phyloP scores from a whole-genome alignment of 2,888 invertebrate genomes.

The Leptodirus hochenwartii region DNA sequence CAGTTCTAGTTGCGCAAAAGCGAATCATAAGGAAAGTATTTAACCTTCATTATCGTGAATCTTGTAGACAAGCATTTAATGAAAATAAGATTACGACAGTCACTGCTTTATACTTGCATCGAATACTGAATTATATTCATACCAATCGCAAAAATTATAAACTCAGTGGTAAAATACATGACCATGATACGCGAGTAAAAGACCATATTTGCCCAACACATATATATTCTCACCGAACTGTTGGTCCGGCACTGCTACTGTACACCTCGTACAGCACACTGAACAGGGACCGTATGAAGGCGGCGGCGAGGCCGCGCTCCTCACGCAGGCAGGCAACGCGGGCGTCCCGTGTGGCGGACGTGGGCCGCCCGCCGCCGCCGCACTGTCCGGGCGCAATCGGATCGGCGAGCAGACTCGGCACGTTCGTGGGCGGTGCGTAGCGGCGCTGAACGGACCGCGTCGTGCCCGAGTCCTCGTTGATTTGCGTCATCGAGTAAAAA shows the following conservation, averaged over 20 bases:
- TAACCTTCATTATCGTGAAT: no score
- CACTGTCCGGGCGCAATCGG: constrained; percentile 14
- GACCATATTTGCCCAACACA: no score
- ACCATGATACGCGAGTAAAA: no score
- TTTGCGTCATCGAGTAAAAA: constrained; percentile 93
- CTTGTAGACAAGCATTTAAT: no score
- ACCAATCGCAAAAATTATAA: no score
- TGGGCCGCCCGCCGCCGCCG: constrained; percentile 20
- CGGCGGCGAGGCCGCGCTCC: constrained; percentile 49
- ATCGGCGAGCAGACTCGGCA: constrained; percentile 15
- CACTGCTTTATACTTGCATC: no score
- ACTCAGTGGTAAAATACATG: no score
- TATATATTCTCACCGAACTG: constrained; percentile 55
- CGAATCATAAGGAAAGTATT: no score
- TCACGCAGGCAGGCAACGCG: constrained; percentile 50
- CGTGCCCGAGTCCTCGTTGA: constrained; percentile 94
- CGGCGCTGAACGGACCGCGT: constrained; percentile 79
- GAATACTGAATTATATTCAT: no score
- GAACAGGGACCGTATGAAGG: constrained; percentile 59
- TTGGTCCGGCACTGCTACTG: constrained; percentile 93
- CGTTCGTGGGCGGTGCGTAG: constrained; percentile 45
- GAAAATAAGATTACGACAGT: no score
- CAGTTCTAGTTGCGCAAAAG: no score
- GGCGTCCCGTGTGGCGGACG: constrained; percentile 35
- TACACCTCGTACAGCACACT: constrained; percentile 95